Evolutionary conservation across 2,888 invertebrate species (phyloP), one percentile per base, ranked within the genome.

Genomic region (Campoplex capitator): DNA sequence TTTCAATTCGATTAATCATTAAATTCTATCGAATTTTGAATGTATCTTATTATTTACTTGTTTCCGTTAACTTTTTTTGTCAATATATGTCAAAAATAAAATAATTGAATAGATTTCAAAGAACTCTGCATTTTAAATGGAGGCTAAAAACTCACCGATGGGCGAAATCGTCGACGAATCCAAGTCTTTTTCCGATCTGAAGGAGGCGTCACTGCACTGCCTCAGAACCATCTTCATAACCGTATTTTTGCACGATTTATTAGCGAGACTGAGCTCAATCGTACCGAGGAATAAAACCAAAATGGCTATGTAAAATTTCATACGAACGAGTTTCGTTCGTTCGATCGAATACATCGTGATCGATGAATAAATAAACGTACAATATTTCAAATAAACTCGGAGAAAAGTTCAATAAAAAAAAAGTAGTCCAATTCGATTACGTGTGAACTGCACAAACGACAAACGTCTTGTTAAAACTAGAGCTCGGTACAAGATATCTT

Each of bases 381-480:
- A 18, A 51, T 16, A 18, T 3, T 18, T 51, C 1, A 51, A 51
- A 51, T 3, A 28, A 32, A 23, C 23, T 23, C 23, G 28, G 9
- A 3, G 28, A 32, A 62, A 62, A 32, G 28, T 4, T 13, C 45
- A 28, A 58, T 58, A 58, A 58, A 58, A 58, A 58, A 32, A 18
- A 23, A 23, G 23, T 18, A 11, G 32, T 13, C 16, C 23, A 23
- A 28, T 23, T 54, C 54, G 32, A 35, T 48, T 51, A 9, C 18
- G 16, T 45, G 48, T n/a, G 51, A 81, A 78, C 78, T 78, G 68
- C 32, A 62, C 65, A 32, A 68, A 58, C 78, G 67, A 58, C 70
- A 78, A 83, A 83, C 74, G 18, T 68, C 80, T 48, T 38, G 45
- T 77, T n/a, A 32, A 35, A 32, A 77, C 81, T 82, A 82, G 51